phyloP scores from a whole-genome alignment of 1,140 invertebrate species.

The Lasioglossum baleicum region DNA sequence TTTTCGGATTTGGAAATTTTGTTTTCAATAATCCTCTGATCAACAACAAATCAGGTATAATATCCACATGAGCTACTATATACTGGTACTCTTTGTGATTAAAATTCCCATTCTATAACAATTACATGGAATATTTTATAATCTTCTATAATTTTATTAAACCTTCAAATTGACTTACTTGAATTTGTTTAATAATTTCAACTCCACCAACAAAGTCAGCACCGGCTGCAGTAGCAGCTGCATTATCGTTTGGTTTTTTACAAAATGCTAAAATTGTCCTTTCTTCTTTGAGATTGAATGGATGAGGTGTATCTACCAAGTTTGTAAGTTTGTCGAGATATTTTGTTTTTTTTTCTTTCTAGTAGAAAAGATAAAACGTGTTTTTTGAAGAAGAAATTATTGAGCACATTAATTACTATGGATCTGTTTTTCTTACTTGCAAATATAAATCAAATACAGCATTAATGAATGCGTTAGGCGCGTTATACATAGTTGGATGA shows the following conservation, averaged over 20 bases:
- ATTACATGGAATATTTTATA: not conserved
- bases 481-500: slow-evolving; percentile 88
- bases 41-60: slow-evolving; percentile 86
- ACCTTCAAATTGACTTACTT: slow-evolving; percentile 73
- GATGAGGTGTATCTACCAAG: slow-evolving; percentile 83
- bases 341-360: slow-evolving; percentile 80
- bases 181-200: slow-evolving; percentile 87
- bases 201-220: slow-evolving; percentile 84
- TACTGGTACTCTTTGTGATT: slow-evolving; percentile 86
- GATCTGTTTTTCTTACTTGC: slow-evolving; percentile 75
- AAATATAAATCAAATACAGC: slow-evolving; percentile 88
- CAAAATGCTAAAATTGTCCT: slow-evolving; percentile 86
- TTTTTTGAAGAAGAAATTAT: not conserved
- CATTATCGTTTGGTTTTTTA: slow-evolving; percentile 82
- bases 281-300: slow-evolving; percentile 84
- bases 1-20: slow-evolving; percentile 85
- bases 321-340: slow-evolving; percentile 83
- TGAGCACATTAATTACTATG: not conserved
- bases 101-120: slow-evolving; percentile 83
- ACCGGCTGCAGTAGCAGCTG: slow-evolving; percentile 84
- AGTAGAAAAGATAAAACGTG: slow-evolving; percentile 8
- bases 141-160: slow-evolving; percentile 57
- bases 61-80: slow-evolving; percentile 88
- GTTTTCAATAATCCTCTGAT: slow-evolving; percentile 88
- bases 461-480: slow-evolving; percentile 83